phyloP scores from a whole-genome alignment of 2,888 invertebrate genomes.

The Acronicta aceris region DNA sequence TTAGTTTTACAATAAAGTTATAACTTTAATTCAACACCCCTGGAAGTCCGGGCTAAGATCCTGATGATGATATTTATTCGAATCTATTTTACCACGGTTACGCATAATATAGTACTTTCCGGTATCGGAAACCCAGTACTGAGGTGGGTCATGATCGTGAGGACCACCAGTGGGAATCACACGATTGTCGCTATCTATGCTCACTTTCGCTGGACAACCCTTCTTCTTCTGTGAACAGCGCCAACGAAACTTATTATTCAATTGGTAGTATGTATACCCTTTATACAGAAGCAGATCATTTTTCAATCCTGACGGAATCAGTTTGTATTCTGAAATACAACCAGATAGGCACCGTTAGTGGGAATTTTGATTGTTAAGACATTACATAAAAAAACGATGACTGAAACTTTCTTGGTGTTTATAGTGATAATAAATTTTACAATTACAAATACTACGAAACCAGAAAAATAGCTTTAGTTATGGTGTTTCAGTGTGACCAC shows the following conservation, averaged over 20 bases:
- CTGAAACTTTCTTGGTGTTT: no score
- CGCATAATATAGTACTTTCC: slow-evolving; percentile 7
- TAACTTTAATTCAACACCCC: no score
- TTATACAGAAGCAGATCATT: slow-evolving; percentile 11
- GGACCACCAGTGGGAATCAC: neutral
- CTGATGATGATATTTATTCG: no score
- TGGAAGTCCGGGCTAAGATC: no score
- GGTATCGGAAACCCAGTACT: neutral
- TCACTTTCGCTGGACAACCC: slow-evolving; percentile 18
- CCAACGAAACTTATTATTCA: slow-evolving; percentile 4
- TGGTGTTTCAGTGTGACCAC: no score
- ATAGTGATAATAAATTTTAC: no score
- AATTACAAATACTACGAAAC: no score
- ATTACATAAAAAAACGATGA: no score
- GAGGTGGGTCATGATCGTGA: slow-evolving; percentile 15
- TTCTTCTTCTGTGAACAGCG: slow-evolving; percentile 11
- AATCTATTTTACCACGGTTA: no score
- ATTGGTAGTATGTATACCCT: slow-evolving; percentile 3
- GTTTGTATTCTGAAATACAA: slow-evolving; percentile 12
- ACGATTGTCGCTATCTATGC: neutral
- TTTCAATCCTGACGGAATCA: slow-evolving; percentile 8
- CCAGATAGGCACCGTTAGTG: neutral
- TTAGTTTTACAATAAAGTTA: no score
- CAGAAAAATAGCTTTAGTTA: no score
- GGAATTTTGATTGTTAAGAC: no score